Evolutionary conservation across 2,888 invertebrate genomes (phyloP).

Genomic region (Byasa hedistus): DNA sequence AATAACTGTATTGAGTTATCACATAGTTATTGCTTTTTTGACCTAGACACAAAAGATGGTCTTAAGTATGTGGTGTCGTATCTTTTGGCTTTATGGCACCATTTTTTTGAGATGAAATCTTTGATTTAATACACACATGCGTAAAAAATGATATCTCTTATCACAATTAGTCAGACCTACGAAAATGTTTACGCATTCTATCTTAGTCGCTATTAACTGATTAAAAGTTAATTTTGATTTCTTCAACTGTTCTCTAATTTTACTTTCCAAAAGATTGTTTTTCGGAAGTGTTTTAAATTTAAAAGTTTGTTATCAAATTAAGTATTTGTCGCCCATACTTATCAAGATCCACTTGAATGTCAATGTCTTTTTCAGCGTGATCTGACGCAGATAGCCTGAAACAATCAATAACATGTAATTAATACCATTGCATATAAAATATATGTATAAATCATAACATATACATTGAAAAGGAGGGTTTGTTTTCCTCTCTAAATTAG

Average conservation of each 20-base stretch:
- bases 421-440: background rate
- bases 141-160: too few relatives aligned
- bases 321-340: slow-evolving; percentile 55
- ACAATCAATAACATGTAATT: slow-evolving; percentile 29
- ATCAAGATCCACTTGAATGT: slow-evolving; percentile 68
- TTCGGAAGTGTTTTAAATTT: background rate
- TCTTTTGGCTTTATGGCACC: too few relatives aligned
- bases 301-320: background rate
- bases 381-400: slow-evolving; percentile 58
- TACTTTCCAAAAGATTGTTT: background rate
- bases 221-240: too few relatives aligned
- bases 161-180: too few relatives aligned
- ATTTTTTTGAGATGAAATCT: too few relatives aligned
- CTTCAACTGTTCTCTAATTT: too few relatives aligned
- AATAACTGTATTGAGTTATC: background rate
- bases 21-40: too few relatives aligned
- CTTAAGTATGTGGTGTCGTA: too few relatives aligned
- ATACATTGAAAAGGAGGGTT: background rate
- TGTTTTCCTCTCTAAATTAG: background rate
- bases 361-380: slow-evolving; percentile 58
- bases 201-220: too few relatives aligned
- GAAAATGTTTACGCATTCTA: too few relatives aligned
- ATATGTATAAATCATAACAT: background rate
- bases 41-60: too few relatives aligned
- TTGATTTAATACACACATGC: too few relatives aligned